Percentiles rank a stretch among this genome's conserved stretches.
Evolutionary conservation across 2,888 invertebrate species (phyloP).

Genomic region (Beris chalybata): DNA sequence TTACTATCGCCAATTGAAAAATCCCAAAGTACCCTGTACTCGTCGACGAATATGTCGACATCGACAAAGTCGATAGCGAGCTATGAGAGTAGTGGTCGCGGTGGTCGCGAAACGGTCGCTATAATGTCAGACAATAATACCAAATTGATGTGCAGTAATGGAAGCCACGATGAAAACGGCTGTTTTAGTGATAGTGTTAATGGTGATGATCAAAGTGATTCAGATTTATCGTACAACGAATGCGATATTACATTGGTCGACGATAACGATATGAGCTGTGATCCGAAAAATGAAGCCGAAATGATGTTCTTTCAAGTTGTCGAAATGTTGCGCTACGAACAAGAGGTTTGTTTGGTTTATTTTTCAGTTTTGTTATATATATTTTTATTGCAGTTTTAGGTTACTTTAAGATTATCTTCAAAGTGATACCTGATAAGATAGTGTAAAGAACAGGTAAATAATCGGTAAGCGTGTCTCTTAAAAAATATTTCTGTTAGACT

Average conservation of each 20-base stretch:
- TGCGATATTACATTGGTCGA: constrained; percentile 54
- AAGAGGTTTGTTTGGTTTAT: constrained; percentile 51
- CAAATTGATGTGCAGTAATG: constrained; percentile 21
- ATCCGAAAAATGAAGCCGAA: constrained; percentile 56
- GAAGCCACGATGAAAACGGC: constrained; percentile 7
- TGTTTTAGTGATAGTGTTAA: constrained; percentile 34
- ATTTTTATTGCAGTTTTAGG: constrained; percentile 6
- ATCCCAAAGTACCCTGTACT: constrained; percentile 41
- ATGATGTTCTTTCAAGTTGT: constrained; percentile 56
- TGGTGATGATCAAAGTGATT: constrained; percentile 46
- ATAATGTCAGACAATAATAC: constrained; percentile 42
- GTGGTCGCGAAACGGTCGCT: constrained; percentile 43
- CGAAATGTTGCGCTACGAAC: constrained; percentile 55
- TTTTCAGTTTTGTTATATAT: neutral
- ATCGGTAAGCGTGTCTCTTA: neutral
- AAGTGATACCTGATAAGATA: neutral
- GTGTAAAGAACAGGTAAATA: neutral
- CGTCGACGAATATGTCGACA: constrained; percentile 37
- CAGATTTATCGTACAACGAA: constrained; percentile 49
- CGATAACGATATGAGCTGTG: constrained; percentile 53
- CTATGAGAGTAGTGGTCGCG: constrained; percentile 31
- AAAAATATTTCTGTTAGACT: too few relatives aligned
- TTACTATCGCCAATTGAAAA: constrained; percentile 42
- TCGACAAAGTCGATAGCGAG: constrained; percentile 40
- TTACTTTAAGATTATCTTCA: neutral